A percentile compares a stretch with the other conserved stretches of the same genome.
Evolutionary conservation across 2,888 invertebrate genomes (phyloP).

Genomic region (Leptopilina syphax): DNA sequence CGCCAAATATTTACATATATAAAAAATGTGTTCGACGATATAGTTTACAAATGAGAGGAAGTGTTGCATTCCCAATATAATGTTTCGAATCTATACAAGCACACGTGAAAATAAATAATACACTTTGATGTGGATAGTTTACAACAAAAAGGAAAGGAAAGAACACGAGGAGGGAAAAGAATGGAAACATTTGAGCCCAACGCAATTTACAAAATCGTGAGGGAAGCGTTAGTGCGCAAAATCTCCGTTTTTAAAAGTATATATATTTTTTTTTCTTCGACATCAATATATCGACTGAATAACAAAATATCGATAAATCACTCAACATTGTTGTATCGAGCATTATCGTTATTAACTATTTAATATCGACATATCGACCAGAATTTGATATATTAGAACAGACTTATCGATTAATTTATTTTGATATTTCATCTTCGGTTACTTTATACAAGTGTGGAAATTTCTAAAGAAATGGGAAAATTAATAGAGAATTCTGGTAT

Average conservation of each 20-base stretch:
- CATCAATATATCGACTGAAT: too few relatives aligned
- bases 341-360: too few relatives aligned
- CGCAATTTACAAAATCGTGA: not conserved
- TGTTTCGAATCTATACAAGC: conserved; percentile 51
- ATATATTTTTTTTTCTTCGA: too few relatives aligned
- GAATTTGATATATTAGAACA: too few relatives aligned
- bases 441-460: not conserved
- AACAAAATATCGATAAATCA: too few relatives aligned
- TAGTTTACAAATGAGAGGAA: conserved; percentile 54
- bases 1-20: conserved; percentile 58
- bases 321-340: too few relatives aligned
- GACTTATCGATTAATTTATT: too few relatives aligned
- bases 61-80: conserved; percentile 40
- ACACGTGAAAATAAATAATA: conserved; percentile 47
- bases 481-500: not conserved
- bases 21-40: conserved; percentile 59
- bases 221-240: not conserved
- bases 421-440: too few relatives aligned
- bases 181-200: not conserved
- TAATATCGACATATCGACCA: too few relatives aligned
- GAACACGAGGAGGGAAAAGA: conserved; percentile 17
- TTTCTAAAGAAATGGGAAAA: not conserved
- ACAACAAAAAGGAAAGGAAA: conserved; percentile 56
- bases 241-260: not conserved
- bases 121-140: conserved; percentile 53